A percentile compares a stretch with the other conserved stretches of the same genome.
phyloP scores from a whole-genome alignment of 2,888 invertebrate species.

The Acleris cristana region DNA sequence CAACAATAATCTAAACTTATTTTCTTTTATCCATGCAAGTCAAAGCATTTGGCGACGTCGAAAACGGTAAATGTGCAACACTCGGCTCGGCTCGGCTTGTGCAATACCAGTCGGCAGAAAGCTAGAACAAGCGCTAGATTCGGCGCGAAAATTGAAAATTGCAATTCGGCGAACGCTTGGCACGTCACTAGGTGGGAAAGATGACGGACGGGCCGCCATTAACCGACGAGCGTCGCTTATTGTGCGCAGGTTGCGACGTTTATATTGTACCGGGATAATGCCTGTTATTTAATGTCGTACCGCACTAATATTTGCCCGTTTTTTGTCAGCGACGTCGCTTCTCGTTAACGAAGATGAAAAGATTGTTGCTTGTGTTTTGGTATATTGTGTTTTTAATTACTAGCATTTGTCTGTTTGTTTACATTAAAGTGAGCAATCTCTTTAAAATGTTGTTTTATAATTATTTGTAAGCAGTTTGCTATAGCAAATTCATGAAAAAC shows the following conservation, averaged over 20 bases:
- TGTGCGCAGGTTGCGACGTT: constrained; percentile 66
- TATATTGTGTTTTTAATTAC: constrained; percentile 35
- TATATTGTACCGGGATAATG: constrained; percentile 73
- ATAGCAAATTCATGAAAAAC: too few species aligned
- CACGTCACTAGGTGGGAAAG: constrained; percentile 45
- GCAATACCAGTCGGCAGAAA: too few species aligned
- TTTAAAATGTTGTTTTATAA: too few species aligned
- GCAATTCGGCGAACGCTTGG: background rate
- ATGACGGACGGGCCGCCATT: constrained; percentile 71
- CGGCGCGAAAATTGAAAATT: background rate
- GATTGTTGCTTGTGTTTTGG: constrained; percentile 35
- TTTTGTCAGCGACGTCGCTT: constrained; percentile 62
- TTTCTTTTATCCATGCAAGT: too few species aligned
- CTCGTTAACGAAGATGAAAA: constrained; percentile 55
- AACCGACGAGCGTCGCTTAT: constrained; percentile 63
- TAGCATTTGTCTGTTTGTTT: constrained; percentile 10
- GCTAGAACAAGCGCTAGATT: too few species aligned
- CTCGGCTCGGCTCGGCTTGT: too few species aligned
- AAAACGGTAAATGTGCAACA: too few species aligned
- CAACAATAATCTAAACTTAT: too few species aligned
- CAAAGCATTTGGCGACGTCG: too few species aligned
- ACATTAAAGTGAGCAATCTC: background rate
- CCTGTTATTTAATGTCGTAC: constrained; percentile 67
- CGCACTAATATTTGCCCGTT: constrained; percentile 67
- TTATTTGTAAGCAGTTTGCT: too few species aligned